Percentiles rank a stretch among this genome's conserved stretches.
phyloP scores from a whole-genome alignment of 2,113 vertebrate genomes.

The Tichodroma muraria region DNA sequence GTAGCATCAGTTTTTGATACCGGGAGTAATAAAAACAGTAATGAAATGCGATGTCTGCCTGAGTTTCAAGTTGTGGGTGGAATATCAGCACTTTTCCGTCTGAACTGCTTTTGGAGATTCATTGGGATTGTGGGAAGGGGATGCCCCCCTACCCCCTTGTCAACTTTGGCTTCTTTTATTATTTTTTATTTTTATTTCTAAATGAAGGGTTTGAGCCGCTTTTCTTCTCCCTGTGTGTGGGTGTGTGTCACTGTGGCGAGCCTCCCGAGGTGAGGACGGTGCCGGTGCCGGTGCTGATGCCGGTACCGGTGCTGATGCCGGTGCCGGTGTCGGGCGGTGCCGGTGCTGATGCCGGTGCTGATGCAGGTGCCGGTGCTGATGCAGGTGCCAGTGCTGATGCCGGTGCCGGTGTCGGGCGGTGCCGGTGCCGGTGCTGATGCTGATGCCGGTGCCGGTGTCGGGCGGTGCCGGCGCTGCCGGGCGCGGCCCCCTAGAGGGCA shows the following conservation, averaged over 20 bases:
- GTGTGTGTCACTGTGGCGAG: accelerated
- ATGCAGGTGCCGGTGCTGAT: no score
- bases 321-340: background rate
- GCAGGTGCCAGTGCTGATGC: no score
- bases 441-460: accelerated
- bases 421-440: no score
- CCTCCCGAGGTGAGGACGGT: background rate
- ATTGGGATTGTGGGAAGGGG: background rate
- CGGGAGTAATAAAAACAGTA: background rate
- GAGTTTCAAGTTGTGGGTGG: background rate
- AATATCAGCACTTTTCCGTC: background rate
- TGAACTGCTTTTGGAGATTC: background rate
- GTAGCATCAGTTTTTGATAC: background rate
- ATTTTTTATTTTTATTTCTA: background rate
- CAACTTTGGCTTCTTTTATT: background rate
- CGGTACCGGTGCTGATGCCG: background rate
- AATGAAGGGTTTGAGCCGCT: background rate
- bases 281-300: no score
- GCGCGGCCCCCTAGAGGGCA: slow-evolving; percentile 42
- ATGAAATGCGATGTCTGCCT: accelerated
- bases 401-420: no score
- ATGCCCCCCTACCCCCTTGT: accelerated
- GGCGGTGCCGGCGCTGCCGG: background rate
- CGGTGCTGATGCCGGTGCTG: background rate
- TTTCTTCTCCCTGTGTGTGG: background rate